phyloP scores from a whole-genome alignment of 2,113 vertebrate species.

The Toxotes chatareus region DNA sequence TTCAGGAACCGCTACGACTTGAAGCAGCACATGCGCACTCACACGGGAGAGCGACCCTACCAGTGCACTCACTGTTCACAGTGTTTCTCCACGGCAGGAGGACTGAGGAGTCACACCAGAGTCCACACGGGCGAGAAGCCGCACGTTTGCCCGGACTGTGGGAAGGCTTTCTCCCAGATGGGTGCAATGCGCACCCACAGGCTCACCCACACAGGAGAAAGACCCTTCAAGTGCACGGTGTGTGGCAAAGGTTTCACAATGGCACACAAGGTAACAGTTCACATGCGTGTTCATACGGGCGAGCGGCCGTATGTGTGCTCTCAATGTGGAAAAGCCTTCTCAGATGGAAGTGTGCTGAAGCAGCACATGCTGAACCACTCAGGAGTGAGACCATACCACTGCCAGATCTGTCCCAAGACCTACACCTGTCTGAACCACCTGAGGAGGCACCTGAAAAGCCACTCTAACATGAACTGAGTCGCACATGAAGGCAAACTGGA shows the following conservation, averaged over 20 bases:
- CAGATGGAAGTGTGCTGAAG: slow-evolving; percentile 80
- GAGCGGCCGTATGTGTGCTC: slow-evolving; percentile 79
- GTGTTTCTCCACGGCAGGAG: slow-evolving; percentile 79
- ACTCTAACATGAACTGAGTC: slow-evolving; percentile 74
- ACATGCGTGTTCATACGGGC: slow-evolving; percentile 82
- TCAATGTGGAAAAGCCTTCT: slow-evolving; percentile 81
- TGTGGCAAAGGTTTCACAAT: slow-evolving; percentile 81
- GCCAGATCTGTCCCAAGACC: slow-evolving; percentile 82
- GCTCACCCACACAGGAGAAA: slow-evolving; percentile 80
- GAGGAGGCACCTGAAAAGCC: slow-evolving; percentile 81
- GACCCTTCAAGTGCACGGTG: slow-evolving; percentile 78
- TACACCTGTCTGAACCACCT: slow-evolving; percentile 84
- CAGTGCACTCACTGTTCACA: slow-evolving; percentile 81
- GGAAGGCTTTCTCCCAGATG: slow-evolving; percentile 81
- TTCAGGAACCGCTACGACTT: slow-evolving; percentile 80
- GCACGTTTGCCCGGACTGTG: slow-evolving; percentile 78
- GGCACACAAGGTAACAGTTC: slow-evolving; percentile 80
- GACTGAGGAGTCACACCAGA: slow-evolving; percentile 78
- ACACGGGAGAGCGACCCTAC: slow-evolving; percentile 80
- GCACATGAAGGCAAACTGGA: background rate
- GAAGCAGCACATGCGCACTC: slow-evolving; percentile 82
- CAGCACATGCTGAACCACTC: slow-evolving; percentile 84
- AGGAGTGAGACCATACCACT: slow-evolving; percentile 81
- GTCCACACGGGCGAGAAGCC: slow-evolving; percentile 82
- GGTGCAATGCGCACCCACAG: slow-evolving; percentile 81